Evolutionary conservation across 2,113 vertebrate species (phyloP).

Genomic region (Lamprotornis superbus): DNA sequence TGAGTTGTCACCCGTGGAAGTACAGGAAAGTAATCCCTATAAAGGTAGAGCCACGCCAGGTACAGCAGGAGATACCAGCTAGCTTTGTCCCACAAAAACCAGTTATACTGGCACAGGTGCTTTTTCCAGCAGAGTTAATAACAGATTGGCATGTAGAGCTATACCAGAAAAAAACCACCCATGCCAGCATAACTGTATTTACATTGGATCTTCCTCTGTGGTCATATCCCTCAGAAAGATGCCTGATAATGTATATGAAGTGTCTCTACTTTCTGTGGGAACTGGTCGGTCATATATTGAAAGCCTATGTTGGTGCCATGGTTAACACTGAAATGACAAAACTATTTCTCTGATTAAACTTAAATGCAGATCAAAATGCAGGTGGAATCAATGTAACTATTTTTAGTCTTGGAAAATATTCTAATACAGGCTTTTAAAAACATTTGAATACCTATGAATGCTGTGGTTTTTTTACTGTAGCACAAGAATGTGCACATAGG

Average conservation of each 20-base stretch:
- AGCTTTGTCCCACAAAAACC: neutral
- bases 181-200: neutral
- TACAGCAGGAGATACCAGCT: neutral
- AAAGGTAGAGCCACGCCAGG: neutral
- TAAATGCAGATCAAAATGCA: neutral
- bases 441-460: neutral
- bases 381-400: neutral
- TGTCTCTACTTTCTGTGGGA: neutral
- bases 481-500: accelerated
- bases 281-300: neutral
- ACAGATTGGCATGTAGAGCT: neutral
- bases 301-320: neutral
- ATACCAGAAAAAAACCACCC: neutral
- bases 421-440: neutral
- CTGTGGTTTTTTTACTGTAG: neutral
- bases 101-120: neutral
- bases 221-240: neutral
- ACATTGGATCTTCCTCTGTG: neutral
- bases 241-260: neutral
- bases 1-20: neutral
- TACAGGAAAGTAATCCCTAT: neutral
- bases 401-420: neutral
- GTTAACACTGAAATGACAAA: neutral
- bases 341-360: neutral
- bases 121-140: neutral